Percentiles rank a stretch among this genome's conserved stretches.
Conservation (phyloP, 2,888 invertebrate species). For the Ophion ellenae region DNA sequence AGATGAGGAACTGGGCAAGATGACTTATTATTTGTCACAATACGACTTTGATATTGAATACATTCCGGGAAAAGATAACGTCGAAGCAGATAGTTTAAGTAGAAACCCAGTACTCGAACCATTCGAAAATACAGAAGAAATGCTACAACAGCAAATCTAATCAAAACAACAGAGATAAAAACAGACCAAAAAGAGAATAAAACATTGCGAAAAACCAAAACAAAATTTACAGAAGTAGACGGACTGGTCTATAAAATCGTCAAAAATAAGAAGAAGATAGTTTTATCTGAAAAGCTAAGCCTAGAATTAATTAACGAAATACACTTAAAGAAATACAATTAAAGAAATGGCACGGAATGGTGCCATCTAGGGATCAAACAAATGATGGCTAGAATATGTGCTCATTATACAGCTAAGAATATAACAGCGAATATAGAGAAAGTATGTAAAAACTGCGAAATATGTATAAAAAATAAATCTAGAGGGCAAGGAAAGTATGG, state of each 20-base stretch:
- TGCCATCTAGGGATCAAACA: constrained; percentile 46
- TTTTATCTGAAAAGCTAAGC: constrained; percentile 36
- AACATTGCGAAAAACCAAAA: constrained; percentile 25
- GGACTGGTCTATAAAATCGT: constrained; percentile 29
- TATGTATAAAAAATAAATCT: constrained; percentile 53
- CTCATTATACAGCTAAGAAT: constrained; percentile 43
- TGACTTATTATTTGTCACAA: constrained; percentile 57
- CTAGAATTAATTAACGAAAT: constrained; percentile 18
- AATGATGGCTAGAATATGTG: constrained; percentile 29
- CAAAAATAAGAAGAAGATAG: constrained; percentile 31
- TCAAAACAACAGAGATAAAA: constrained; percentile 28
- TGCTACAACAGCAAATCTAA: constrained; percentile 18
- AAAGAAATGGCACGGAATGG: too few relatives aligned
- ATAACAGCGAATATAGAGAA: constrained; percentile 53
- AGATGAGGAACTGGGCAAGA: constrained; percentile 42
- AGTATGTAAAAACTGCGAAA: constrained; percentile 43
- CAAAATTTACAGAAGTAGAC: constrained; percentile 35
- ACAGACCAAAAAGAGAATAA: constrained; percentile 26
- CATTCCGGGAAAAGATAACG: constrained; percentile 27
- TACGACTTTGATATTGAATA: constrained; percentile 62
- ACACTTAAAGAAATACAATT: too few relatives aligned
- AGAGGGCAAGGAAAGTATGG: constrained; percentile 48
- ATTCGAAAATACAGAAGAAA: constrained; percentile 56
- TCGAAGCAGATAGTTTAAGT: constrained; percentile 58
- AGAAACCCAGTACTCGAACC: constrained; percentile 67